A percentile compares a stretch with the other conserved stretches of the same genome.
phyloP scores from a whole-genome alignment of 2,113 vertebrate genomes.

The Eretmodus cyanostictus region DNA sequence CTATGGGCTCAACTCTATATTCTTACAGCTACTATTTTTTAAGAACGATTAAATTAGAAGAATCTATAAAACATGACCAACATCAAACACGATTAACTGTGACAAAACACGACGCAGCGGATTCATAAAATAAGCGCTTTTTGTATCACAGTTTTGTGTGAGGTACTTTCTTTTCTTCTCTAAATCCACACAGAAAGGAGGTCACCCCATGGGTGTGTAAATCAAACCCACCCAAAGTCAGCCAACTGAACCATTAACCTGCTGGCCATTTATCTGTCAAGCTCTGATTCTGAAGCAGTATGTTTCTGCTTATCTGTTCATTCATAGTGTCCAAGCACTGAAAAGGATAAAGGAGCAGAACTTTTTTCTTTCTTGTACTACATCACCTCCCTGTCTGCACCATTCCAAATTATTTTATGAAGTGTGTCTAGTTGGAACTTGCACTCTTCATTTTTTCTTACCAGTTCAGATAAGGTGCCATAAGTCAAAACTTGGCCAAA shows the following conservation, averaged over 20 bases:
- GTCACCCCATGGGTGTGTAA: background rate
- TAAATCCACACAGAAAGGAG: background rate
- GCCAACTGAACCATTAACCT: slow-evolving; percentile 11
- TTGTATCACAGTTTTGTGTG: background rate
- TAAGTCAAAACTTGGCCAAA: slow-evolving; percentile 34
- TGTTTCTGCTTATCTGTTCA: slow-evolving; percentile 24
- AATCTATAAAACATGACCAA: background rate
- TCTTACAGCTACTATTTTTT: background rate
- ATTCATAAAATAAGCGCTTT: background rate
- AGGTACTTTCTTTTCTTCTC: background rate
- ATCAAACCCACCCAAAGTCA: slow-evolving; percentile 1
- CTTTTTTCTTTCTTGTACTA: slow-evolving; percentile 5
- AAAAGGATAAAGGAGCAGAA: background rate
- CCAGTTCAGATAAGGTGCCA: slow-evolving; percentile 32
- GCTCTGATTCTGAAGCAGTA: background rate
- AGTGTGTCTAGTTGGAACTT: slow-evolving; percentile 25
- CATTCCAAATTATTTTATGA: slow-evolving; percentile 34
- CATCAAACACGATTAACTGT: background rate
- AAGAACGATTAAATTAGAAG: background rate
- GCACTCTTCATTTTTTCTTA: background rate
- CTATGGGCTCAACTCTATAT: background rate
- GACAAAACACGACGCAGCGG: background rate
- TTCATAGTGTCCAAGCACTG: background rate
- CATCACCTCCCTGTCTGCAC: slow-evolving; percentile 39
- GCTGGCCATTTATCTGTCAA: slow-evolving; percentile 19